phyloP scores from a whole-genome alignment of 2,888 invertebrate species.

The Drosophila demipolita region DNA sequence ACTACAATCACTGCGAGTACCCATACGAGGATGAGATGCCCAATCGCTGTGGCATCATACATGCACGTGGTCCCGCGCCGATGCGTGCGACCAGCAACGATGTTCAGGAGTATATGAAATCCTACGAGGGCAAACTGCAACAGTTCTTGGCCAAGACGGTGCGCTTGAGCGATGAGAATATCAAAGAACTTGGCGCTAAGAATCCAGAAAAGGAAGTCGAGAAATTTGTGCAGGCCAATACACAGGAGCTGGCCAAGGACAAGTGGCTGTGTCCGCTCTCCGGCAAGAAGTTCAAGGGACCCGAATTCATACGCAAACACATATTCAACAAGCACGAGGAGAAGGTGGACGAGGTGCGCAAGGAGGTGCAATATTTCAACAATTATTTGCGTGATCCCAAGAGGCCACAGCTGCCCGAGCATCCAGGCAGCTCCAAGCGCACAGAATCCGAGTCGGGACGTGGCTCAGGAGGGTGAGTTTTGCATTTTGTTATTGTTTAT shows the following conservation, averaged over 20 bases:
- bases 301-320: slow-evolving; percentile 99
- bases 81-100: slow-evolving; percentile 88
- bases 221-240: slow-evolving; percentile 97
- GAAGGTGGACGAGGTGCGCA: slow-evolving; percentile 98
- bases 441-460: slow-evolving; percentile 78
- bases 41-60: slow-evolving; percentile 99
- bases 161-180: slow-evolving; percentile 91
- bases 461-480: slow-evolving; percentile 60
- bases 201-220: slow-evolving; percentile 89
- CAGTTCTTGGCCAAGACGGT: slow-evolving; percentile 93
- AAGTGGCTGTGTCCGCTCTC: slow-evolving; percentile 99
- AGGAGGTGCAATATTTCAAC: slow-evolving; percentile 99
- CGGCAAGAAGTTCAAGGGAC: slow-evolving; percentile 99
- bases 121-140: slow-evolving; percentile 96
- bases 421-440: slow-evolving; percentile 86
- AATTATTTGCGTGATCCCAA: slow-evolving; percentile 97
- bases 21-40: slow-evolving; percentile 99
- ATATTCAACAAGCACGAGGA: slow-evolving; percentile 98
- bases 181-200: slow-evolving; percentile 93
- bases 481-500: too few relatives aligned
- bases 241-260: slow-evolving; percentile 98
- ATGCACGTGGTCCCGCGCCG: slow-evolving; percentile 96
- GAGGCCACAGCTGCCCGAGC: slow-evolving; percentile 96
- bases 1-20: slow-evolving; percentile 99
- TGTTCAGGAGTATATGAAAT: slow-evolving; percentile 89